Evolutionary conservation across 2,797 vertebrate genomes (phyloP), one percentile per base, ranked within the genome.

Genomic region (Rhadinocentrus ornatus): DNA sequence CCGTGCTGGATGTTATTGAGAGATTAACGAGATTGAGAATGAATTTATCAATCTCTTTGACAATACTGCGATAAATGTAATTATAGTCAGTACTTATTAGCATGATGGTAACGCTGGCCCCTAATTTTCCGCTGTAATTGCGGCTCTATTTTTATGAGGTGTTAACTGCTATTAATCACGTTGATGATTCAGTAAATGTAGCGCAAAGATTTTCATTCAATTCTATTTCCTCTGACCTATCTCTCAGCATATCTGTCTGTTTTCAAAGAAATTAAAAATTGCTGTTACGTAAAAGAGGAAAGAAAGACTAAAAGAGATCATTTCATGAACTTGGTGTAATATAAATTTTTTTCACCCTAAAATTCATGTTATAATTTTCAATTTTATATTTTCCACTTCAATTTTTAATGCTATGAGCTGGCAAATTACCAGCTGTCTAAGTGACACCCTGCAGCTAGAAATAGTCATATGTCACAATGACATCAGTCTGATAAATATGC

Each of bases 121-220:
- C 87, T 93, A 92, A 94, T 95, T 94, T 93, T 93, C 90, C 41
- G 72, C 91, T 80, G 85, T 94, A 94, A 95, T 94, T 92, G 91
- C 79, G 73, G 89, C 89, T 88, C 92, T 92, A 90, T 93, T 94
- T 94, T 94, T 93, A 94, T 89, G 92, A 91, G 82, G 91, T 91
- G 90, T 89, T 93, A 93, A 91, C 91, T 81, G 84, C 89, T 88
- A 93, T 93, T 94, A 94, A 94, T 94, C 92, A 94, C 87, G 86
- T 86, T 94, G 93, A 91, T 94, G 90, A 91, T 92, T 94, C 86
- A 80, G 88, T 91, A 93, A 94, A 94, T 93, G 92, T 91, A 91
- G 91, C 81, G 82, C 84, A 92, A 89, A 90, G 84, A 90, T 89
- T 91, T 86, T 69, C 84, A 92, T 91, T 91, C 88, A 86, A 70